Evolutionary conservation across 2,113 vertebrate genomes (phyloP).

Genomic region (Rhinogobius similis): DNA sequence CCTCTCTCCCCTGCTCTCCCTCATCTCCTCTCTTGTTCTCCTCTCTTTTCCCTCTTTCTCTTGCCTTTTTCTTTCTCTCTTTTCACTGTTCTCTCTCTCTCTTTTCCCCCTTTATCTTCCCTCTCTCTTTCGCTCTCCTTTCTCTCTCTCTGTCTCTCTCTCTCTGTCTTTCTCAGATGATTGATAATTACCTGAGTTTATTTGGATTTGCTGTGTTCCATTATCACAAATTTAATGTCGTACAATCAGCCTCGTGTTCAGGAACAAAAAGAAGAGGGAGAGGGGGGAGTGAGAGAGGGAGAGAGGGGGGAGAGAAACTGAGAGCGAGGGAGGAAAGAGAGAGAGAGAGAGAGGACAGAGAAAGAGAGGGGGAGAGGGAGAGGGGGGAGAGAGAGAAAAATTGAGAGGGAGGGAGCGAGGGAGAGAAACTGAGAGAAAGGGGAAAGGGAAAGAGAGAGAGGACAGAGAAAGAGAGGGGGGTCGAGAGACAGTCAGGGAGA

Average conservation of each 20-base stretch:
- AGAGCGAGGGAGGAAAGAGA: too few species aligned
- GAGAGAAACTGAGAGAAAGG: neutral
- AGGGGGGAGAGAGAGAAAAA: neutral
- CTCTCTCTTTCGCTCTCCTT: neutral
- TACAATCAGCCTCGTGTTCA: neutral
- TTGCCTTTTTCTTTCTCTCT: too few species aligned
- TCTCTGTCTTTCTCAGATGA: neutral
- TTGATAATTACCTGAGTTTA: conserved; percentile 5
- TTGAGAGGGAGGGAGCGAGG: neutral
- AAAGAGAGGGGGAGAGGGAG: neutral
- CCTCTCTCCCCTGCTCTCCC: too few species aligned
- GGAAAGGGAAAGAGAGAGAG: neutral
- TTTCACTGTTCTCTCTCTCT: too few species aligned
- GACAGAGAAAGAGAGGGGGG: neutral
- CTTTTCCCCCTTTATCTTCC: too few species aligned
- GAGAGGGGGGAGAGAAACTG: neutral
- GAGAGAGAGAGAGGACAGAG: neutral
- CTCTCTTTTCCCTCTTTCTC: too few species aligned
- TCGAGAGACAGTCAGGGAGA: neutral
- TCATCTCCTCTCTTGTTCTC: too few species aligned
- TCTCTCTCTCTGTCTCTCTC: neutral
- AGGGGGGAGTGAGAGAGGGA: neutral
- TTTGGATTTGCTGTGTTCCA: neutral
- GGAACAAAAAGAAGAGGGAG: neutral
- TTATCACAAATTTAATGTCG: conserved; percentile 1